Conservation (phyloP, 2,797 vertebrate species). For the Varecia variegata region DNA sequence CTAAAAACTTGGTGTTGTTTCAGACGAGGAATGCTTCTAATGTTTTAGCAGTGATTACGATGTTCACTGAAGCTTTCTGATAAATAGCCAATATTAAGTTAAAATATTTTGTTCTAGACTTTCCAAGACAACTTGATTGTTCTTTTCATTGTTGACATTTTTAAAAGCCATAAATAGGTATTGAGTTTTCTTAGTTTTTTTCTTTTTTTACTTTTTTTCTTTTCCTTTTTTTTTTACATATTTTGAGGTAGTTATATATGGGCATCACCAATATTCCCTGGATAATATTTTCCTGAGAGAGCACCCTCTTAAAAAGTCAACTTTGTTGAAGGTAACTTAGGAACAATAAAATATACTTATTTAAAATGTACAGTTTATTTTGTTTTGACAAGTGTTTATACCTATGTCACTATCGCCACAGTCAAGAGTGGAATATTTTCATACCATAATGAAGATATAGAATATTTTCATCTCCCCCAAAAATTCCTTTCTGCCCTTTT, state of each 20-base stretch:
- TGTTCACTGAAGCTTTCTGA: background rate
- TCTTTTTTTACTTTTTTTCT: background rate
- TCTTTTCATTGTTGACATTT: conserved; percentile 23
- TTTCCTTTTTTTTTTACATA: background rate
- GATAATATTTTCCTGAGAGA: background rate
- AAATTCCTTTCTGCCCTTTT: background rate
- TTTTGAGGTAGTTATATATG: background rate
- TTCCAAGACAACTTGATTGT: background rate
- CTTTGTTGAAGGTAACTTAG: background rate
- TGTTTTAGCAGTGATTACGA: background rate
- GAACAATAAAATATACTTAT: background rate
- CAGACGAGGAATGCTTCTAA: background rate
- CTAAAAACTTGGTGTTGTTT: background rate
- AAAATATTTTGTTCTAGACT: conserved; percentile 9
- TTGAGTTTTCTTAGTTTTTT: background rate
- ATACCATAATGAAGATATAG: background rate
- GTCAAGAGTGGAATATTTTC: background rate
- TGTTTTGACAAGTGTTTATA: background rate
- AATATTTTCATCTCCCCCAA: background rate
- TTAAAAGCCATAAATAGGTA: background rate
- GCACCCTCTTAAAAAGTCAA: background rate
- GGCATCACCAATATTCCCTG: background rate
- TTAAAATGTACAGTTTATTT: background rate
- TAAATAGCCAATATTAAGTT: background rate
- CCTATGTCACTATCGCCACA: background rate